Evolutionary conservation across 2,888 invertebrate genomes (phyloP), one percentile per base, ranked within the genome.

Genomic region (Lagria hirta): DNA sequence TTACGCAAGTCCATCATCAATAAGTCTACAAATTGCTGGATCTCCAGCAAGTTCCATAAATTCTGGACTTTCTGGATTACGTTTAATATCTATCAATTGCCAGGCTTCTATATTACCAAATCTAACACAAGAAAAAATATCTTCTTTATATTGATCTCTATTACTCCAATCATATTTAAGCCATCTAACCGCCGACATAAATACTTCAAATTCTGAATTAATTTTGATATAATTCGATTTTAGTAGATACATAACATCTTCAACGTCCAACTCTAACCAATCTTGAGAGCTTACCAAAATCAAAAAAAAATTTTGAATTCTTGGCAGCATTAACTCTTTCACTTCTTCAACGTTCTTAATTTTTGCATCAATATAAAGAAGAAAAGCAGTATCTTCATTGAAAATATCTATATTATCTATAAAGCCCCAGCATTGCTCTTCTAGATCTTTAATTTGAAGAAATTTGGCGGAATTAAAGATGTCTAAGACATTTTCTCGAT

Each of bases 161-260:
- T 75, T 70, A 0, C 76, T 61, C 86, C 86, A 88, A 57, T 86
- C 78, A 29, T 81, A 77, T 64, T 82, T 81, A 12, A 90, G 65
- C 90, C 90, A 90, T 11, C 88, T 76, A 0, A 88, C 83, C 0
- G 83, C 88, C 0, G 88, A 80, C 85, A 89, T 87, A 23, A 88
- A 77, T 0, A 88, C 80, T 69, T 88, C 85, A 74, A 84, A 81
- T 70, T 86, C 86, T 58, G 81, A 81, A 58, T 87, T 85, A 0
- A 88, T 83, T 34, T 80, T 80, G 54, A 89, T 84, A 52, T 82
- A 82, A 66, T 84, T 86, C 0, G 88, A 88, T 45, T 75, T 77
- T 1, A 88, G 69, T 41, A 88, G 73, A n/a, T 76, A 75, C 55
- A 80, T 77, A 1, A 88, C 66, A 59, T 88, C 86, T 6, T 82